Base-by-base conservation (phyloP, 2,888 invertebrate species). In the Drosophila neotestacea region DNA sequence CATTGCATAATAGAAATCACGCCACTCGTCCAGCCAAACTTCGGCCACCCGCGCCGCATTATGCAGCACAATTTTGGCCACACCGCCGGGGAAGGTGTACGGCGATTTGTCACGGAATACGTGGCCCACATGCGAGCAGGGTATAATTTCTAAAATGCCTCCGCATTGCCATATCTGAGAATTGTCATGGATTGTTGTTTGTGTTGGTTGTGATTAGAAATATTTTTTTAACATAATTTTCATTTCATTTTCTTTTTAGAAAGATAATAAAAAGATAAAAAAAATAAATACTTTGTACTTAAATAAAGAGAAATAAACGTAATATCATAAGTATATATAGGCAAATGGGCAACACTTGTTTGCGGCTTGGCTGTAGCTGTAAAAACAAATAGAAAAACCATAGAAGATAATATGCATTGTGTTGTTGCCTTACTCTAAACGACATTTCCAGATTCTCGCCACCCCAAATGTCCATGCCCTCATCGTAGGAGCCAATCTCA, bases 11-110 rank as follows among this genome's bases (percentile, higher is more conserved):
- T 98, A 98, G 96, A 98, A 98, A 94, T 98, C 98, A 93, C 98
- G 96, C 97, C 99, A 99, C 93, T 99, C 98, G 95, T 99, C 99
- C 96, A 99, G 97, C 99, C 99, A 99, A 91, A 99, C 99, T 93
- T 98, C 98, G 90, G 99, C 99, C 90, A 99, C 98, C 90, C 99
- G 95, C 90, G 98, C 98, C 87, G 99, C 98, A 94, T 99, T 99
- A 94, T 98, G 98, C 90, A 99, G 96, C 90, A 99, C 98, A 91
- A 99, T 96, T 93, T 97, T 97, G 93, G 97, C 97, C 85, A 98
- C 98, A 81, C 99, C 99, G 88, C 99, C 99, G 67, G 99, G 99
- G 96, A 99, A 99, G 79, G 98, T 97, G 94, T 99, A 99, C 56
- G 99, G 99, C 75, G 98, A 98, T 94, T 98, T 97, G 95, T 98